Base-by-base conservation (phyloP, 2,888 invertebrate genomes). In the Gibbula magus region DNA sequence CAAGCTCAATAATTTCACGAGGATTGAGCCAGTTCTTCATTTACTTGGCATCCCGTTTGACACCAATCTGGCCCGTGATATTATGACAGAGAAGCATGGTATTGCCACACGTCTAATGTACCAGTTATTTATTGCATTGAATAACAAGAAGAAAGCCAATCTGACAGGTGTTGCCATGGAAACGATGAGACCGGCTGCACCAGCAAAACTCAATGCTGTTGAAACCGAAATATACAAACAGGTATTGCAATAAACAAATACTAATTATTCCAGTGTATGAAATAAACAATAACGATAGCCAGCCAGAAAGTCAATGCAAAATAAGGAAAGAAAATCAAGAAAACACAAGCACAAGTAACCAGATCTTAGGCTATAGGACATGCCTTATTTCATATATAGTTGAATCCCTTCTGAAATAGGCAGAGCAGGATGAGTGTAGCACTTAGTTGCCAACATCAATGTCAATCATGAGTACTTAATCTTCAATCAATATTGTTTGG, bases 81-180 rank as follows among this genome's bases (percentile, higher is more conserved):
- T 93, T 73, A 93, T 93, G 92, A 91, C 91, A 67, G 92, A 92
- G 84, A 90, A 89, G 74, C 91, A 89, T 86, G 92, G 92, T 0
- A 88, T 90, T 29, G 92, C 91, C 18, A 92, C 92, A 2, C 86
- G 91, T n/a, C 86, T 93, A 18, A 86, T 93, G 87, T 93, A 93
- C 83, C 92, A 93, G 82, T 86, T 93, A 13, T 93, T 91, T 79
- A 90, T 93, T 29, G 91, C 92, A 22, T 86, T 93, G 25, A 91
- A 90, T 77, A 92, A 91, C 81, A 93, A 93, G 84, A 90, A 90
- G 83, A 93, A 92, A 79, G 88, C 90, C 16, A 92, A 91, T 81
- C 84, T 93, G 18, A 93, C 93, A 45, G 91, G 92, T 53, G 89
- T 92, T 80, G 92, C 93, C 78, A 92, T 93, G 91, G 92, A 93